phyloP scores from a whole-genome alignment of 2,888 invertebrate species.

The Cantharis flavilabris region DNA sequence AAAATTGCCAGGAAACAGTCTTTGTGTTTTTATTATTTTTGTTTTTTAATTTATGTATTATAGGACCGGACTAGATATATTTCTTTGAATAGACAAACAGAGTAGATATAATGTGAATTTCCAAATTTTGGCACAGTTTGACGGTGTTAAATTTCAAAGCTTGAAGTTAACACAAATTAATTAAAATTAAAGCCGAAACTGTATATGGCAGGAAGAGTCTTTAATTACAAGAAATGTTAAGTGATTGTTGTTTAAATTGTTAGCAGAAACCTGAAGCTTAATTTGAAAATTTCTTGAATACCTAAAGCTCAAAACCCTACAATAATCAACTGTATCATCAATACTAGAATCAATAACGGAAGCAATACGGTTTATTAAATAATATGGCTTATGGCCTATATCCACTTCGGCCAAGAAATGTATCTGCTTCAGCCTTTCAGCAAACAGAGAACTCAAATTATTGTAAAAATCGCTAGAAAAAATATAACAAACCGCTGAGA shows the following conservation, averaged over 20 bases:
- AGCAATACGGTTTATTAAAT: background rate
- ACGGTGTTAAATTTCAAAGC: background rate
- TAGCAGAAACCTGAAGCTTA: background rate
- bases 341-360: background rate
- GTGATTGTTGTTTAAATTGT: background rate
- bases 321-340: background rate
- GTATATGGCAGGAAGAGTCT: background rate
- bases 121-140: background rate
- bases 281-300: background rate
- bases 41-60: too few relatives aligned
- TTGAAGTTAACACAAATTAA: background rate
- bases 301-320: background rate
- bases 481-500: constrained; percentile 23
- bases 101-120: background rate
- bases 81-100: too few relatives aligned
- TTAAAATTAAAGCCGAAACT: background rate
- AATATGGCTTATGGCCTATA: background rate
- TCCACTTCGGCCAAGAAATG: constrained; percentile 1
- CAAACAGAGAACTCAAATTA: constrained; percentile 15
- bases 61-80: too few relatives aligned
- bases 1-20: too few relatives aligned
- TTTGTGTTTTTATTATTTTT: too few relatives aligned
- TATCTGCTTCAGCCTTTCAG: constrained; percentile 2
- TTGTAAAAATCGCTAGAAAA: constrained; percentile 14
- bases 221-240: background rate